Base-by-base conservation (phyloP, 2,888 invertebrate species). In the Netelia virgata region DNA sequence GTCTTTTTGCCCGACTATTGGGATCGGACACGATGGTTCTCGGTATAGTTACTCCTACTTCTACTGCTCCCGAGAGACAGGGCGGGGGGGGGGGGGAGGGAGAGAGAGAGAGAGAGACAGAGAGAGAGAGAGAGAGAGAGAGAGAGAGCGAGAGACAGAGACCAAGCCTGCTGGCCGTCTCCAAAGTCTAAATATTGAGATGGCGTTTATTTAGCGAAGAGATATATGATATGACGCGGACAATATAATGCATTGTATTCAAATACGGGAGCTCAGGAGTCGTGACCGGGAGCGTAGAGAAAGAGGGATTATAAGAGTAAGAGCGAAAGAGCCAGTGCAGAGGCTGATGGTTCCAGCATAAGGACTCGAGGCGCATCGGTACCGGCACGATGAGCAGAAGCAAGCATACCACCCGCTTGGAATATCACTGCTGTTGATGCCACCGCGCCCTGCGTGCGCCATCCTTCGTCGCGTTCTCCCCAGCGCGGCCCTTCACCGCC, bases 201-300 rank as follows among this genome's bases (percentile, higher is more conserved):
- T 92, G 92, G 92, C 92, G 91, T 93, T 93, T 93, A 93, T 93
- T 93, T 93, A 93, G 90, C 91, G 88, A 88, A 88, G 91, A 93
- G 93, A 93, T 93, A 93, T 93, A 93, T 93, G 93, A 93, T 93
- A 93, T 93, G 92, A 93, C 92, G 92, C 91, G 91, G 93, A 93
- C 93, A 93, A 93, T 93, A 93, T 93, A 93, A 93, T 93, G 93
- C 93, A 93, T 93, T 93, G 93, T 93, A 93, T 93, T 93, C 93
- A 93, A 93, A 93, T 93, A 93, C 93, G 87, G 93, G 92, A 92
- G 93, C 92, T 88, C 91, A 90, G 89, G 91, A 93, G 90, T 93
- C 93, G 93, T 93, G 93, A 93, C 93, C 93, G 90, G 91, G 90
- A 93, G 92, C 91, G 89, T 87, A 87, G 85, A 87, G 88, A 82